Base-by-base conservation (phyloP, 2,888 invertebrate genomes). In the Ypsolopha scabrella region DNA sequence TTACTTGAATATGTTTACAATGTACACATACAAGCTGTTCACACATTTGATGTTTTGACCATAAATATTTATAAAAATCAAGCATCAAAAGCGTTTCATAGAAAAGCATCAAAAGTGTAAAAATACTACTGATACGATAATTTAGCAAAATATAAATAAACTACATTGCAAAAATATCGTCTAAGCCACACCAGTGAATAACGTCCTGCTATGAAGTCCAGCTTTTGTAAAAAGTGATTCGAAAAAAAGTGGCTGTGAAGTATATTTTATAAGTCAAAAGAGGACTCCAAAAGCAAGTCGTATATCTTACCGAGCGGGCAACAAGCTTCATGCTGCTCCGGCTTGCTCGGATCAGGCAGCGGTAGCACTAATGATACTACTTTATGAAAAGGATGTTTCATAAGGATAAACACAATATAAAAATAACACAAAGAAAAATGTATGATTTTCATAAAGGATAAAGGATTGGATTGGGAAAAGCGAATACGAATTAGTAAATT, bases 281-380 rank as follows among this genome's bases (percentile, higher is more conserved):
- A 50, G 49, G 57, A 57, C 58, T 60, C 63, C 60, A 52, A 57
- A 58, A 62, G 55, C 61, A 66, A 65, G 58, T 55, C 57, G 56
- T 55, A 55, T 68, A 61, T 81, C 91, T 92, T 92, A 92, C 92
- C 92, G 87, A 94, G 90, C 80, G 94, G 93, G 88, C 94, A 94
- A 91, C 94, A 94, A 87, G 93, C 93, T 88, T 94, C 94, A 89
- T 94, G 94, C 91, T 94, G 93, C 88, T 93, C 93, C 76, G 94
- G 94, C 88, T 93, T 93, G 83, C 92, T 90, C 78, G 94, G 94
- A 87, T 94, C 92, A 83, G 94, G 93, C 87, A 94, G 89, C 80
- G 94, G 94, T 89, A 94, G 89, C 78, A 92, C 91, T 87, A 92
- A 89, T 76, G 89, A 90, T 78, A 91, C 91, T 91, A 88, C 78